These are phyloP conservation scores for Myripristis murdjan DNA, from an alignment of 2,797 vertebrate genomes.

Conservation along the genomic window DNA sequence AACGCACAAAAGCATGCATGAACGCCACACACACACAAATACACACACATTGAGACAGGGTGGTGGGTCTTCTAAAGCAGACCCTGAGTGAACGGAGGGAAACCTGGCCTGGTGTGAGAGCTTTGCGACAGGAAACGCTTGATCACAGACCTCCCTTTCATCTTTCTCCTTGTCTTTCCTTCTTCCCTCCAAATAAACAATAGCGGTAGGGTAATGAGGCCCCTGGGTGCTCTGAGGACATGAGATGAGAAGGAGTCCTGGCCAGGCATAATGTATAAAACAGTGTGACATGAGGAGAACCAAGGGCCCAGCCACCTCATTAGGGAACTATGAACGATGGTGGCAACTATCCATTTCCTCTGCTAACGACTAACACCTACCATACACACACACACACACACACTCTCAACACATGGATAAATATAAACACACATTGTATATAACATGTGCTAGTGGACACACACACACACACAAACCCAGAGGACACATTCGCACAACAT, in stretches of 20 bases:
- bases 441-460: too few species aligned
- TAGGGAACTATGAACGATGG: conserved; percentile 74
- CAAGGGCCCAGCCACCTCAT: conserved; percentile 71
- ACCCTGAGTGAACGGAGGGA: conserved; percentile 37
- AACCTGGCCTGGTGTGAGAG: conserved; percentile 58
- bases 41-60: not conserved
- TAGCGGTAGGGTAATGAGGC: conserved; percentile 77
- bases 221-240: conserved; percentile 74
- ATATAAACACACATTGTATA: too few species aligned
- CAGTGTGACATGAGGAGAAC: conserved; percentile 54
- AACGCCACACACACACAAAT: too few species aligned
- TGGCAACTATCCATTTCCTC: conserved; percentile 73
- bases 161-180: conserved; percentile 59
- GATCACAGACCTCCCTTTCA: conserved; percentile 74
- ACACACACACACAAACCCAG: conserved; percentile 51
- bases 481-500: conserved; percentile 56
- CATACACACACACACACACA: not conserved
- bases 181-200: conserved; percentile 79
- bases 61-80: conserved; percentile 36
- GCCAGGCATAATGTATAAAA: conserved; percentile 75
- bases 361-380: conserved; percentile 59
- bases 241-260: conserved; percentile 73
- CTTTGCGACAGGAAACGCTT: conserved; percentile 69
- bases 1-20: not conserved
- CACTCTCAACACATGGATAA: too few species aligned